Evolutionary conservation across 2,113 vertebrate species (phyloP), one percentile per base, ranked within the genome.

Genomic region (Nesoenas mayeri): DNA sequence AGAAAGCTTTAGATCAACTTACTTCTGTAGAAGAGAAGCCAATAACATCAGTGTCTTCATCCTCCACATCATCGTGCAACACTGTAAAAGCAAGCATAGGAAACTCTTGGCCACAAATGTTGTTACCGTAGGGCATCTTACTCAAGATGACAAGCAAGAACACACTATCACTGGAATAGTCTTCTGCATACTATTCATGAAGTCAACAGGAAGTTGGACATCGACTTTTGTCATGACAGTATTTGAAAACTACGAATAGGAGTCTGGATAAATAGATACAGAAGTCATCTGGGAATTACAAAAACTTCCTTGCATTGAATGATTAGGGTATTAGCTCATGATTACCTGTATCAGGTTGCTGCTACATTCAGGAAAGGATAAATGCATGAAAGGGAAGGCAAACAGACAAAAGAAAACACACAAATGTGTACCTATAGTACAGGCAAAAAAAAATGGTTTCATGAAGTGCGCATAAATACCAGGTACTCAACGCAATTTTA

Each of bases 141-240:
- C 56, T 7, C n/a, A 70, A 20, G 3, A 2, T 85, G 10, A 80
- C 26, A 66, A 73, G 38, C 0, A 34, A 8, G 4, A 84, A 60
- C 4, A 40, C 6, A 31, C 1, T 0, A 47, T n/a, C 58, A 77
- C 3, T 1, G 1, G 6, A 16, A 12, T 0, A 47, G 8, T 58
- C 22, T 50, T 44, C 14, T 60, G 65, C 3, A 5, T 0, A 50
- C 21, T 1, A 72, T 20, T 75, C 22, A 56, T 19, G 3, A 38
- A n/a, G 4, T 16, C n/a, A 66, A 54, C 17, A 67, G 11, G 5
- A 85, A 78, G 24, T 20, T 42, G 31, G 69, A 47, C 12, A 10
- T 0, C 24, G 13, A 47, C 12, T 25, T 78, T 40, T 71, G 15
- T 10, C 53, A 5, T 16, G 10, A 36, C 12, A 32, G 2, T 58